phyloP scores from a whole-genome alignment of 2,888 invertebrate species.

The Dendrolimus pini region DNA sequence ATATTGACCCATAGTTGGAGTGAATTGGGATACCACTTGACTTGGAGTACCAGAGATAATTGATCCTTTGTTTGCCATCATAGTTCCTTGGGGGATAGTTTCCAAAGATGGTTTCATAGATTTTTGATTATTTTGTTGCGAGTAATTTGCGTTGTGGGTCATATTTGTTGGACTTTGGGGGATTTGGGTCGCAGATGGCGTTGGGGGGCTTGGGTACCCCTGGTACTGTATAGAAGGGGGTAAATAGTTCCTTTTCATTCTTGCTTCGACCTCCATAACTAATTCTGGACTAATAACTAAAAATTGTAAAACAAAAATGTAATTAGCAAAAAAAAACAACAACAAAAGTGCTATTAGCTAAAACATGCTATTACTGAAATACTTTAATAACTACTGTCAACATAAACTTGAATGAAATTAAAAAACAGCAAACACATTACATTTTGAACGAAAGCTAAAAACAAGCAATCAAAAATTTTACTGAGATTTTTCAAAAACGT shows the following conservation, averaged over 20 bases:
- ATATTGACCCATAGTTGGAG: conserved; percentile 20
- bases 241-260: conserved; percentile 89
- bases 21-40: conserved; percentile 23
- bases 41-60: conserved; percentile 23
- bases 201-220: conserved; percentile 40
- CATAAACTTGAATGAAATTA: background rate
- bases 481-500: too few relatives aligned
- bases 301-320: conserved; percentile 22
- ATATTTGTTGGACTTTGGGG: conserved; percentile 30
- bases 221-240: conserved; percentile 81
- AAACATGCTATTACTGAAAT: conserved; percentile 17
- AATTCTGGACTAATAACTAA: conserved; percentile 92
- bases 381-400: background rate
- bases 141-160: conserved; percentile 26
- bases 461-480: too few relatives aligned
- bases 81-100: conserved; percentile 58
- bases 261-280: conserved; percentile 91
- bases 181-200: conserved; percentile 27
- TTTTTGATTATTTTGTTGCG: conserved; percentile 31
- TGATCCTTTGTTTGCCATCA: conserved; percentile 41
- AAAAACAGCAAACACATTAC: background rate
- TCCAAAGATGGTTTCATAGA: conserved; percentile 49
- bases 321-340: conserved; percentile 25
- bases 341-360: conserved; percentile 13
- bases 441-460: too few relatives aligned